Base-by-base conservation (phyloP, 2,113 vertebrate species). In the Labeo rohita region DNA sequence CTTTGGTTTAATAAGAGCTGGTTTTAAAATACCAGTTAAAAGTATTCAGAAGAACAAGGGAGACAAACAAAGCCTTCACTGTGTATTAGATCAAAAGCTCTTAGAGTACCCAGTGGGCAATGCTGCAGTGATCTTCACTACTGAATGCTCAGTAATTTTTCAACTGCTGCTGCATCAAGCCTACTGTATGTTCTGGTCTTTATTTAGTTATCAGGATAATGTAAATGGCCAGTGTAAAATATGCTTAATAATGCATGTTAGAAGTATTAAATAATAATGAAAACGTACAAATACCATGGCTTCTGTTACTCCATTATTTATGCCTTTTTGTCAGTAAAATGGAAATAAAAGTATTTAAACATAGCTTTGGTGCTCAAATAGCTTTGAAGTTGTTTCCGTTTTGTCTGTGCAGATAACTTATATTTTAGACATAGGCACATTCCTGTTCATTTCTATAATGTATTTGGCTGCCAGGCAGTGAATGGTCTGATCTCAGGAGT, bases 341-440 rank as follows among this genome's bases (percentile, higher is more conserved):
- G 21, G 12, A 63, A 47, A 65, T 28, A 8, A 63, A 63, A 6
- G 34, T n/a, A 59, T 59, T 13, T 12, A 47, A 80, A 63, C 6
- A 45, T 80, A 2, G 39, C 39, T 61, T 80, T 79, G 54, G 77
- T 80, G 54, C 43, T 80, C n/a, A 81, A 49, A 10, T 21, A 52
- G 8, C 21, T 79, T 79, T 79, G 8, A 76, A 56, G 79, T 81
- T 81, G 75, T 66, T 81, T 49, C 39, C n/a, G 36, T 66, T 77
- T 52, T 52, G 43, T 81, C 79, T 81, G 59, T 49, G 7, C 45
- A 65, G 8, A 49, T 15, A 66, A 49, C 28, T 49, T 23, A 65
- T 10, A 34, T 39, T 39, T 39, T 39, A 39, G 39, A 39, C 39
- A 39, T 16, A 76, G 45, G 0, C 79, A 56, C 21, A 59, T 45